These are phyloP conservation scores for Drosophila repletoides DNA, from an alignment of 1,140 invertebrate species.

Conservation along the genomic window DNA sequence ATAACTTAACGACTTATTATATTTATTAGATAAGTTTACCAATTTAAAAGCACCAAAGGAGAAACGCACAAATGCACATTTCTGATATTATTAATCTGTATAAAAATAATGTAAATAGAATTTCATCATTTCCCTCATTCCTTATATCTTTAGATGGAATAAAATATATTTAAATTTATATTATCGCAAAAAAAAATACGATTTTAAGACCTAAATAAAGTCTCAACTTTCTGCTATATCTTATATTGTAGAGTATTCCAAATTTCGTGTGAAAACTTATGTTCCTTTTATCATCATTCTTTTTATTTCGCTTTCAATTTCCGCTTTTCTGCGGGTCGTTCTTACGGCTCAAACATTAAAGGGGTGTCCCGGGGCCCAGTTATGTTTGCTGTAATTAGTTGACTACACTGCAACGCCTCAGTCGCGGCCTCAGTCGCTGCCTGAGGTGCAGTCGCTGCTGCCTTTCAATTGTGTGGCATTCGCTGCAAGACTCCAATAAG, in stretches of 20 bases:
- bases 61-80: too few relatives aligned
- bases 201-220: too few relatives aligned
- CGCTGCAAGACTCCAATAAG: conserved; percentile 30
- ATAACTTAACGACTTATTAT: too few relatives aligned
- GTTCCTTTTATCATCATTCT: neutral
- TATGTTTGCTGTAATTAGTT: conserved; percentile 47
- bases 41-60: too few relatives aligned
- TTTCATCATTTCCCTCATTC: too few relatives aligned
- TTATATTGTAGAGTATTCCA: conserved; percentile 14
- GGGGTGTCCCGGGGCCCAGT: conserved; percentile 37
- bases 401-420: conserved; percentile 14
- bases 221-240: neutral
- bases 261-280: neutral
- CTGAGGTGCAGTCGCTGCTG: neutral
- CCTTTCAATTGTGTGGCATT: neutral
- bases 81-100: too few relatives aligned
- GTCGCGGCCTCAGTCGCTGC: conserved; percentile 10
- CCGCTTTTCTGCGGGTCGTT: conserved; percentile 57
- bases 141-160: too few relatives aligned
- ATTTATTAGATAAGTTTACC: too few relatives aligned
- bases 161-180: too few relatives aligned
- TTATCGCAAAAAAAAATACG: too few relatives aligned
- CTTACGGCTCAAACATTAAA: conserved; percentile 22
- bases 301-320: conserved; percentile 60
- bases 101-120: too few relatives aligned